A percentile compares a stretch with the other conserved stretches of the same genome.
Evolutionary conservation across 1,140 invertebrate genomes (phyloP).

Genomic region (Sycobia sp.): DNA sequence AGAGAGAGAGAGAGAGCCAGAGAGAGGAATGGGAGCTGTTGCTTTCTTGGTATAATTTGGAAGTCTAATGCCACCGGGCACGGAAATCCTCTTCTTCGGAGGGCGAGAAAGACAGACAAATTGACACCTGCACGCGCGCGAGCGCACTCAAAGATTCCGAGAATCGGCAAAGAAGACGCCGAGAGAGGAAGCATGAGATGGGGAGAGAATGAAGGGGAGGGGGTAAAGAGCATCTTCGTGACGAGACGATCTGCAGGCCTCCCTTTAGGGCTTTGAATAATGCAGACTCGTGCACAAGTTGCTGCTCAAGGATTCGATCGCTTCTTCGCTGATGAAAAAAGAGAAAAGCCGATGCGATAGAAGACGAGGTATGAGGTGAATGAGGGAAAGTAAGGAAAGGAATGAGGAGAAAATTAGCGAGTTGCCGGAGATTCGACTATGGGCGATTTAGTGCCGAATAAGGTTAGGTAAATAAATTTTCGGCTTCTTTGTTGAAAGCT

Average conservation of each 20-base stretch:
- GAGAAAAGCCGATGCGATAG: background rate
- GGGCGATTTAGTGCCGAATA: too few relatives aligned
- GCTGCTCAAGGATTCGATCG: conserved; percentile 43
- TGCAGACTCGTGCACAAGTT: conserved; percentile 38
- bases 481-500: too few relatives aligned
- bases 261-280: conserved; percentile 42
- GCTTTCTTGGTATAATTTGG: conserved; percentile 55
- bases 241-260: conserved; percentile 36
- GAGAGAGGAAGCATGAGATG: too few relatives aligned
- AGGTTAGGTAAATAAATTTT: too few relatives aligned
- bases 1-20: too few relatives aligned
- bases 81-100: conserved; percentile 2
- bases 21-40: conserved; percentile 47
- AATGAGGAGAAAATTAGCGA: too few relatives aligned
- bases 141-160: background rate
- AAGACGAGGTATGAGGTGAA: background rate
- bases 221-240: conserved; percentile 14
- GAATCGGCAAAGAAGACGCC: too few relatives aligned
- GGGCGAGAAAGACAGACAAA: conserved; percentile 33
- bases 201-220: conserved; percentile 18
- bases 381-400: too few relatives aligned
- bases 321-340: conserved; percentile 15
- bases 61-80: conserved; percentile 54
- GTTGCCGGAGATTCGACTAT: too few relatives aligned
- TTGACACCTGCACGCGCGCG: conserved; percentile 41